phyloP scores from a whole-genome alignment of 1,140 invertebrate genomes.

The Dermatophagoides farinae region DNA sequence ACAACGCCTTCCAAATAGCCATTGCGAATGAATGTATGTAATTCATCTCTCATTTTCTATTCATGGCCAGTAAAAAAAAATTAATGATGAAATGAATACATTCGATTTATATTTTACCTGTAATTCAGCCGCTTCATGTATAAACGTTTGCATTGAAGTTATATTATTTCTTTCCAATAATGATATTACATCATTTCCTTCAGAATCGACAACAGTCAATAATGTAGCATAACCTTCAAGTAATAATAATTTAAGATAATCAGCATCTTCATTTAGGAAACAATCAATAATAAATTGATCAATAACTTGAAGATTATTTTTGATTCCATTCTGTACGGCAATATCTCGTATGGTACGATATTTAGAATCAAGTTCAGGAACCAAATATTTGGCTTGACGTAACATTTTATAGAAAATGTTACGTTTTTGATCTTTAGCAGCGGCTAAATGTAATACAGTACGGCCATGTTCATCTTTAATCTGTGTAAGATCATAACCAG shows the following conservation, averaged over 20 bases:
- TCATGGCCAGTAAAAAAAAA: constrained; percentile 5
- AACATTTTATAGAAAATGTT: constrained; percentile 46
- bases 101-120: constrained; percentile 35
- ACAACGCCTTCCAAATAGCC: constrained; percentile 39
- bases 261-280: constrained; percentile 7
- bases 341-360: constrained; percentile 69
- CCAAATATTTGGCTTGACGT: constrained; percentile 49
- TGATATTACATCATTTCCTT: constrained; percentile 38
- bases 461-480: constrained; percentile 61
- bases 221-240: constrained; percentile 70
- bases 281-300: constrained; percentile 29
- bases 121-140: constrained; percentile 44
- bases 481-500: constrained; percentile 11
- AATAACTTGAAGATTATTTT: constrained; percentile 56
- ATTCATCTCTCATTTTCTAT: constrained; percentile 46
- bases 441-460: constrained; percentile 68
- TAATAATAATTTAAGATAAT: constrained; percentile 37
- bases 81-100: not conserved
- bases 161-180: constrained; percentile 35
- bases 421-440: constrained; percentile 21
- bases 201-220: constrained; percentile 47
- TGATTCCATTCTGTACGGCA: constrained; percentile 48
- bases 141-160: constrained; percentile 32
- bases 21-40: constrained; percentile 48
- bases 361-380: constrained; percentile 47